These are phyloP conservation scores for Drosophila rellima DNA, from an alignment of 2,888 invertebrate genomes.

Conservation along the genomic window DNA sequence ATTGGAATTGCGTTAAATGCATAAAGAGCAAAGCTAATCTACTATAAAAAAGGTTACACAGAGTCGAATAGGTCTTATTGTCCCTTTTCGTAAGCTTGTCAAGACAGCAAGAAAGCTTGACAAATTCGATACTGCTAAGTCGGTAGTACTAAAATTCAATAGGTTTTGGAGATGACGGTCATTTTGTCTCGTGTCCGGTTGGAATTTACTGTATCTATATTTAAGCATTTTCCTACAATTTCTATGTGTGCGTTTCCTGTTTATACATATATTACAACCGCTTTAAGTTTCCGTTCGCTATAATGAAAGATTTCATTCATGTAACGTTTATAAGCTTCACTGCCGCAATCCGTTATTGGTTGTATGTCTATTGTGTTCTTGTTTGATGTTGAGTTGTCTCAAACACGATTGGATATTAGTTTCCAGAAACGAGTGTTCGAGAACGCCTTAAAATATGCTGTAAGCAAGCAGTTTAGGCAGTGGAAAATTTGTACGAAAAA, in stretches of 20 bases:
- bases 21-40: constrained; percentile 44
- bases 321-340: neutral
- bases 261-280: neutral
- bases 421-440: neutral
- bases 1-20: constrained; percentile 53
- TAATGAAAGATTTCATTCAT: neutral
- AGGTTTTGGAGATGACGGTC: neutral
- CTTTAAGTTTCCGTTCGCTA: neutral
- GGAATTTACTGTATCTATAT: constrained; percentile 6
- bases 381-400: neutral
- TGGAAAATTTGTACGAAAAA: constrained; percentile 19
- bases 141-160: constrained; percentile 4
- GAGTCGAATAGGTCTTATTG: neutral
- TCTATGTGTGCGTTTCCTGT: neutral
- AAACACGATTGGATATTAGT: constrained; percentile 9
- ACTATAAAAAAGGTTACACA: constrained; percentile 18
- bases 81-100: neutral
- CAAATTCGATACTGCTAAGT: constrained; percentile 1
- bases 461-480: constrained; percentile 21
- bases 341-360: neutral
- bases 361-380: neutral
- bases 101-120: neutral
- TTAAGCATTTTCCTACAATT: neutral
- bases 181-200: neutral
- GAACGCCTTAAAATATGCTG: constrained; percentile 28